phyloP scores from a whole-genome alignment of 2,888 invertebrate genomes.

The Sarcophaga variegata region DNA sequence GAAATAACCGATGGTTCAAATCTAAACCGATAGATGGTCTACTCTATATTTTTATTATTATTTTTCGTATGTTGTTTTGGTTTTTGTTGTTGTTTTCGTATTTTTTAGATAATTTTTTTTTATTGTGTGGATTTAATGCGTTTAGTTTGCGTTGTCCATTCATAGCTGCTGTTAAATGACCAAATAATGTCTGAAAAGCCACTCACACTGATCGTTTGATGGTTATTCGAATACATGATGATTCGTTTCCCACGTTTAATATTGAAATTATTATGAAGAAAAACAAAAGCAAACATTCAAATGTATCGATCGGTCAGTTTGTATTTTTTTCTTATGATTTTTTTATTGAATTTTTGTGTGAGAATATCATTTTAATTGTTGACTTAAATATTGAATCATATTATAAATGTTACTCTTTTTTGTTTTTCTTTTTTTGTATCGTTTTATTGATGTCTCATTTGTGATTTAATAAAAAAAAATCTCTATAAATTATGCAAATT shows the following conservation, averaged over 20 bases:
- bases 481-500: slow-evolving; percentile 63
- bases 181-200: neutral
- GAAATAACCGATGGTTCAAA: too few species aligned
- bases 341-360: slow-evolving; percentile 29
- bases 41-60: too few species aligned
- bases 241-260: slow-evolving; percentile 62
- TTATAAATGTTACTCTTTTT: neutral
- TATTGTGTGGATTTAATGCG: neutral
- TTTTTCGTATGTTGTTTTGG: too few species aligned
- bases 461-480: slow-evolving; percentile 46
- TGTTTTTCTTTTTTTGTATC: slow-evolving; percentile 15
- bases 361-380: slow-evolving; percentile 60
- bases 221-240: neutral
- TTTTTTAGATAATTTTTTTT: too few species aligned
- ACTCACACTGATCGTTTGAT: neutral
- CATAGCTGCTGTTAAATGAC: slow-evolving; percentile 15
- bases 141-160: neutral
- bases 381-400: slow-evolving; percentile 59
- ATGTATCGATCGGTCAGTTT: slow-evolving; percentile 42
- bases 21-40: too few species aligned
- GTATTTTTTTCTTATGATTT: slow-evolving; percentile 34
- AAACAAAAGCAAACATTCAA: slow-evolving; percentile 20
- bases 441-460: slow-evolving; percentile 37
- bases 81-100: too few species aligned
- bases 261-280: slow-evolving; percentile 45